Base-by-base conservation (phyloP, 2,888 invertebrate species). In the Drepanosiphum platanoidis region DNA sequence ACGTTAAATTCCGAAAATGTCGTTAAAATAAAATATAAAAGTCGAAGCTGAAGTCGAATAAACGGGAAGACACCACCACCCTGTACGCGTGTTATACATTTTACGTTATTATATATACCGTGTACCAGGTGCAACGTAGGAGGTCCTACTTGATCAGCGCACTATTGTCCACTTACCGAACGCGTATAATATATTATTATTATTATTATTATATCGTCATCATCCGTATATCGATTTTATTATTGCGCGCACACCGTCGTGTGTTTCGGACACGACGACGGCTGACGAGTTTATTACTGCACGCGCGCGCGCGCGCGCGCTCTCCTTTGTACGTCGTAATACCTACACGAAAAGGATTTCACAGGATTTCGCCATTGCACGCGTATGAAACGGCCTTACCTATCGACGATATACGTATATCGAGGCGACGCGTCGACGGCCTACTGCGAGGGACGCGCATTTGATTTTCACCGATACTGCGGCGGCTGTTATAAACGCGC, bases 91-190 rank as follows among this genome's bases (percentile, higher is more conserved):
- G 11, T n/a, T 27, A 18, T 30, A 15, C 32, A 27, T 15, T 30
- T 46, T 74, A 30, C 32, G 15, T 42, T 22, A 52, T 27, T 18
- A 30, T 34, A 64, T 64, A 3, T 66, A 32, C n/a, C 3, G 32
- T 36, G 39, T 32, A 64, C 71, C 82, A 42, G 82, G 82, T 82
- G 82, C 82, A 1, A 82, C 82, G 82, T 82, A 74, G 82, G 82
- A 72, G 82, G 82, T 82, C 82, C 61, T n/a, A n/a, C n/a, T 74
- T 61, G 71, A 82, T 52, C 72, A 74, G 46, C 46, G 34, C 7
- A 46, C 68, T 68, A 68, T 68, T 68, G 68, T 79, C 32, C 27
- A 64, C 36, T 32, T 66, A 66, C 78, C 42, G 66, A 42, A 42
- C 9, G 61, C 42, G 30, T 66, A 61, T 61, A 39, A 22, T 46